Conservation (phyloP, 2,888 invertebrate genomes). For the Latrodectus elegans region DNA sequence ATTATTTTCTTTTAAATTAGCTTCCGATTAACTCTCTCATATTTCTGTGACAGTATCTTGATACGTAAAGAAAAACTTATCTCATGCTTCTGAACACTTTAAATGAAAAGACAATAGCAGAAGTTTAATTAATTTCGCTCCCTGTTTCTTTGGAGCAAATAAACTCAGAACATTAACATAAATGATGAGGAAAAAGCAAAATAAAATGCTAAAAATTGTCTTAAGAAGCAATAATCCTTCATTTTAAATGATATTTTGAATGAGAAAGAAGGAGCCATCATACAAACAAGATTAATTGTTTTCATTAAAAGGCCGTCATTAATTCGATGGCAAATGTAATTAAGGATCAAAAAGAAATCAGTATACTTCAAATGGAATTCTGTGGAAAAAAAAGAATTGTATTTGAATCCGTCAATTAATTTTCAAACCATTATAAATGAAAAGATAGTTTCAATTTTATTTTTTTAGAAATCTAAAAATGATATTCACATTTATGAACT, state of each 20-base stretch:
- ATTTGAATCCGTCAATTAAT: no score
- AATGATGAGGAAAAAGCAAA: background rate
- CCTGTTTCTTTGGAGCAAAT: background rate
- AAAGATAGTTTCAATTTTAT: no score
- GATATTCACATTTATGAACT: no score
- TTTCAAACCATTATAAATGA: no score
- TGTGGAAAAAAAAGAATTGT: no score
- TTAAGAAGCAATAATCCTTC: background rate
- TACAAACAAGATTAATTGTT: background rate
- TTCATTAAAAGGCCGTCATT: background rate
- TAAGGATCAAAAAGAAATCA: no score
- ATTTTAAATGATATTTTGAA: conserved; percentile 1
- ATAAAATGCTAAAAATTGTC: background rate
- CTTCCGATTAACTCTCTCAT: background rate
- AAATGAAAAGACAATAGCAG: conserved; percentile 3
- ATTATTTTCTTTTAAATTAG: background rate
- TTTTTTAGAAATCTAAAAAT: no score
- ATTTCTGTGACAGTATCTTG: background rate
- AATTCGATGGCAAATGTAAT: no score
- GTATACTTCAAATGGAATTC: no score
- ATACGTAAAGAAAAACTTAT: background rate
- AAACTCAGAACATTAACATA: background rate
- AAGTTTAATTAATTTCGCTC: background rate
- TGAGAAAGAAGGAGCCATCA: background rate
- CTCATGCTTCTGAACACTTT: background rate